Percentiles rank a stretch among this genome's conserved stretches.
These are phyloP conservation scores for Heliconius melpomene DNA, from an alignment of 1,140 invertebrate genomes.

Conservation along the genomic window DNA sequence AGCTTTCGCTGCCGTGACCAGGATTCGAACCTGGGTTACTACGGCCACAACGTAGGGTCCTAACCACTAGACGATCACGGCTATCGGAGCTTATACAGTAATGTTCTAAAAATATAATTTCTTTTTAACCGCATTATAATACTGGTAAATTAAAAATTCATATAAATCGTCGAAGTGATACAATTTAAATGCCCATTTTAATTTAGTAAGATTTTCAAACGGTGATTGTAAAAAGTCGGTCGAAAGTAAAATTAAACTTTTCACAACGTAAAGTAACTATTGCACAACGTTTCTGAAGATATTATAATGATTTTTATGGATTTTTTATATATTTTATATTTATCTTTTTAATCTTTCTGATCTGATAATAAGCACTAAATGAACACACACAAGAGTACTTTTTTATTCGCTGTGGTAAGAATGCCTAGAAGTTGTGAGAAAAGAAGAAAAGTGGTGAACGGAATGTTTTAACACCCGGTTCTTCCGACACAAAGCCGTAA, in stretches of 20 bases:
- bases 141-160: background rate
- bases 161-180: background rate
- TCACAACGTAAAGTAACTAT: too few species aligned
- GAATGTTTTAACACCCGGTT: too few species aligned
- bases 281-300: background rate
- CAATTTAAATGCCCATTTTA: background rate
- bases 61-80: conserved; percentile 52
- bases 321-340: background rate
- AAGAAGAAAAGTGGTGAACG: too few species aligned
- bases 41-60: conserved; percentile 51
- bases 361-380: too few species aligned
- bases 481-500: too few species aligned
- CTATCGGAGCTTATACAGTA: conserved; percentile 5
- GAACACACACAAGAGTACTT: too few species aligned
- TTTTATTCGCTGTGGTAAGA: too few species aligned
- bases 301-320: background rate
- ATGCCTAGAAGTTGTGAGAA: too few species aligned
- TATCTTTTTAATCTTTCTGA: too few species aligned
- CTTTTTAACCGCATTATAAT: background rate
- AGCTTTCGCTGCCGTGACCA: conserved; percentile 52
- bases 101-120: background rate
- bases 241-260: too few species aligned
- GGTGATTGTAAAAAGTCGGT: background rate
- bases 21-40: conserved; percentile 52
- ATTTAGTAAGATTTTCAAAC: background rate